Conservation (phyloP, 1,140 invertebrate species). For the Hylaeus anthracinus region DNA sequence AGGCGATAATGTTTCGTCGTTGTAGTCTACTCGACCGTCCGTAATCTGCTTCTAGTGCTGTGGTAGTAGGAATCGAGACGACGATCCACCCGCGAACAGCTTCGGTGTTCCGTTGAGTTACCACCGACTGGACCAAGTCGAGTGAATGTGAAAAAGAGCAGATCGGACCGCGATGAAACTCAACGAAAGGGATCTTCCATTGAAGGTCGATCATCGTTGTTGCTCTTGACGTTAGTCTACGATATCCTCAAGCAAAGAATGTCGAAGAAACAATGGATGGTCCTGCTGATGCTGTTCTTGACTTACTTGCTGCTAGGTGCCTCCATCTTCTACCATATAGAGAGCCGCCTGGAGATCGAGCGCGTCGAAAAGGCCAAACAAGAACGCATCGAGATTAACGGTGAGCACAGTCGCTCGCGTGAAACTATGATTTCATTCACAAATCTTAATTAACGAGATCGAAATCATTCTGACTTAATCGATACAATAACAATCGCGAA, state of each 20-base stretch:
- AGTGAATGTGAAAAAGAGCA: too few species aligned
- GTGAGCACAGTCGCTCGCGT: slow-evolving; percentile 79
- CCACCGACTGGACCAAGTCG: neutral
- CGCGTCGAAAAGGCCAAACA: slow-evolving; percentile 81
- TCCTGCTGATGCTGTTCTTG: slow-evolving; percentile 87
- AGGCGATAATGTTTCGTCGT: slow-evolving; percentile 22
- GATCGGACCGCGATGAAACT: slow-evolving; percentile 4
- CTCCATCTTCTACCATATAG: slow-evolving; percentile 89
- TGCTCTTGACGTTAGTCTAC: neutral
- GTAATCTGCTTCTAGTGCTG: slow-evolving; percentile 46
- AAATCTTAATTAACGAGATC: neutral
- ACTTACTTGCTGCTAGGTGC: slow-evolving; percentile 89
- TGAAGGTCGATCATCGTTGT: neutral
- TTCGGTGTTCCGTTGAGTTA: neutral
- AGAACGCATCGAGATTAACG: slow-evolving; percentile 86
- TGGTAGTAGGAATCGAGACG: slow-evolving; percentile 25
- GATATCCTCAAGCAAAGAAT: slow-evolving; percentile 77
- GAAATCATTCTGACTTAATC: too few species aligned
- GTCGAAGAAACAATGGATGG: slow-evolving; percentile 90
- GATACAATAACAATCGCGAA: neutral
- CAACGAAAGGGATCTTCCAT: neutral
- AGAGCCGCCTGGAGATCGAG: slow-evolving; percentile 85
- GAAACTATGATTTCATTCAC: neutral
- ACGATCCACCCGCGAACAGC: neutral
- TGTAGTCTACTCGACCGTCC: slow-evolving; percentile 25